Conservation (phyloP, 2,113 vertebrate genomes). For the Potamarius usumacintae region DNA sequence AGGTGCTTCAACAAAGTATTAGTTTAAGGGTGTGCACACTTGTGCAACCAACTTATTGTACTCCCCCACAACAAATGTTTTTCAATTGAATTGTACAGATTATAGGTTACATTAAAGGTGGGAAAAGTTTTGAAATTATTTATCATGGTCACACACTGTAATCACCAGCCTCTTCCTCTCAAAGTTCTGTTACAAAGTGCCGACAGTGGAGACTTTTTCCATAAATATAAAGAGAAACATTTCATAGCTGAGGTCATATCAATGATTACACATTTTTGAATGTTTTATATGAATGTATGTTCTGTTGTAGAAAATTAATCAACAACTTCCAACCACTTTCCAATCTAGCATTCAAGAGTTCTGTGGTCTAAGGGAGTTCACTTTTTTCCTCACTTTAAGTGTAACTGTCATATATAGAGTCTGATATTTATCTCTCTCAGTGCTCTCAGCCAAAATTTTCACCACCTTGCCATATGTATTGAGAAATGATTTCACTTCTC, state of each 20-base stretch:
- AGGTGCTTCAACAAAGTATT: too few species aligned
- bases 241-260: not conserved
- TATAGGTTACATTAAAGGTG: too few species aligned
- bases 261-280: not conserved
- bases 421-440: not conserved
- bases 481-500: not conserved
- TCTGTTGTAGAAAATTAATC: too few species aligned
- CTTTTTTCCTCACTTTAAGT: not conserved
- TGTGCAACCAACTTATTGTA: too few species aligned
- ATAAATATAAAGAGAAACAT: not conserved
- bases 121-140: too few species aligned
- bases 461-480: not conserved
- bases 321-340: too few species aligned
- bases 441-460: not conserved
- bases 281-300: not conserved
- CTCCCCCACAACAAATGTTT: too few species aligned
- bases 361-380: not conserved
- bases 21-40: too few species aligned
- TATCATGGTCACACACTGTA: too few species aligned
- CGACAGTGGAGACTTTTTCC: not conserved
- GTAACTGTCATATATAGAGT: not conserved
- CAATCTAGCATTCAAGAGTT: not conserved
- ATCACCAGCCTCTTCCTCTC: too few species aligned
- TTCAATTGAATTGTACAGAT: too few species aligned
- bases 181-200: not conserved